These are phyloP conservation scores for Drosophila anceps DNA, from an alignment of 2,888 invertebrate species.

Conservation along the genomic window DNA sequence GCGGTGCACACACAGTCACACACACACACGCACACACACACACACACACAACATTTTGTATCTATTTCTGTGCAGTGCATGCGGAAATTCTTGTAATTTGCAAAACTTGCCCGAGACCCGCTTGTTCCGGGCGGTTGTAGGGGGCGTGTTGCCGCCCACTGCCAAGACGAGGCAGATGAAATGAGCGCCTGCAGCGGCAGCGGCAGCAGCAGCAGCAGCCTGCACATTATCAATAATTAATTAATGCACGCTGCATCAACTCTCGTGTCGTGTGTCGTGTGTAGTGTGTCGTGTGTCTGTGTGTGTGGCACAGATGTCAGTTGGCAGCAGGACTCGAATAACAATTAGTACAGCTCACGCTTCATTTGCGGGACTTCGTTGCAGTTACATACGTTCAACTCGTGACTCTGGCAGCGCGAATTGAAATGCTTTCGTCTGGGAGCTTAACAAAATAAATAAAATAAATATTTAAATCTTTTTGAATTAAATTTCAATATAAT, in stretches of 20 bases:
- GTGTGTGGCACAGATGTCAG: slow-evolving; percentile 25
- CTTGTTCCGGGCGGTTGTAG: slow-evolving; percentile 13
- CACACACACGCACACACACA: slow-evolving; percentile 9
- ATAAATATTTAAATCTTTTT: background rate
- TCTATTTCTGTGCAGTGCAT: slow-evolving; percentile 67
- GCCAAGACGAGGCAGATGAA: background rate
- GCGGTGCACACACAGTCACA: slow-evolving; percentile 14
- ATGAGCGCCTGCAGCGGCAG: slow-evolving; percentile 9
- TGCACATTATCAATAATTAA: slow-evolving; percentile 53
- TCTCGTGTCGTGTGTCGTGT: background rate
- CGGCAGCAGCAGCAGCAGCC: too few relatives aligned
- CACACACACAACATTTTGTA: slow-evolving; percentile 45
- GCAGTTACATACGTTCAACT: background rate
- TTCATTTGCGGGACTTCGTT: background rate
- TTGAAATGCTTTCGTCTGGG: too few relatives aligned
- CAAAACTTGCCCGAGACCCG: slow-evolving; percentile 53
- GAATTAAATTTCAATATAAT: background rate
- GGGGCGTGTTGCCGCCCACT: slow-evolving; percentile 17
- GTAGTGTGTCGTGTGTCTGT: background rate
- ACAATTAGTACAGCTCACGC: slow-evolving; percentile 25
- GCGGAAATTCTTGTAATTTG: slow-evolving; percentile 75
- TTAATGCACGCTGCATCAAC: slow-evolving; percentile 34
- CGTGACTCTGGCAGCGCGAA: background rate
- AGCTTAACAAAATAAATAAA: background rate
- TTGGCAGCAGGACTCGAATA: background rate